phyloP scores from a whole-genome alignment of 2,888 invertebrate species.

The Drosophila formosana region DNA sequence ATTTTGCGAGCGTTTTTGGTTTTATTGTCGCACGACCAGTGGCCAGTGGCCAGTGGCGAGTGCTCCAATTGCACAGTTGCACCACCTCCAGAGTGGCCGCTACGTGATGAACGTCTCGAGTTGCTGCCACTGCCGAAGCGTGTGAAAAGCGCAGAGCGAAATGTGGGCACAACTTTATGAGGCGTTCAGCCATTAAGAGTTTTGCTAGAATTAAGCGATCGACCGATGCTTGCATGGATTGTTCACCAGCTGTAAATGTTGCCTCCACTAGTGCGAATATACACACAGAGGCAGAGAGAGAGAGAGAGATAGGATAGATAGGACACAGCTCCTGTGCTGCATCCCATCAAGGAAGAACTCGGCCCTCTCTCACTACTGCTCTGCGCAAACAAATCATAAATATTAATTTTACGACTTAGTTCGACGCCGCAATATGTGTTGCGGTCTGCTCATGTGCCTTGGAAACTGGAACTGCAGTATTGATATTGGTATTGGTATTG shows the following conservation, averaged over 20 bases:
- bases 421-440: constrained; percentile 55
- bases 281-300: neutral
- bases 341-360: constrained; percentile 24
- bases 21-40: constrained; percentile 52
- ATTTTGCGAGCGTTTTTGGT: constrained; percentile 7
- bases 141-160: constrained; percentile 63
- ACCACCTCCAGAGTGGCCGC: constrained; percentile 13
- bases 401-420: constrained; percentile 81
- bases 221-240: neutral
- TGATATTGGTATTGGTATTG: constrained; percentile 21
- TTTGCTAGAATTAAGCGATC: constrained; percentile 57
- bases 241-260: constrained; percentile 4
- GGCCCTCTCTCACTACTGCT: constrained; percentile 5
- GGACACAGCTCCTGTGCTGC: constrained; percentile 15
- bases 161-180: constrained; percentile 53
- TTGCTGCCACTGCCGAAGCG: constrained; percentile 49
- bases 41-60: constrained; percentile 2
- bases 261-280: neutral
- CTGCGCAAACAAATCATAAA: constrained; percentile 78
- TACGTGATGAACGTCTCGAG: constrained; percentile 35
- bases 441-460: constrained; percentile 19
- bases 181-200: constrained; percentile 71
- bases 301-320: neutral
- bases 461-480: constrained; percentile 8
- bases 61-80: constrained; percentile 31